These are phyloP conservation scores for Oenanthe oenanthe DNA, from an alignment of 2,113 vertebrate genomes.

Conservation along the genomic window DNA sequence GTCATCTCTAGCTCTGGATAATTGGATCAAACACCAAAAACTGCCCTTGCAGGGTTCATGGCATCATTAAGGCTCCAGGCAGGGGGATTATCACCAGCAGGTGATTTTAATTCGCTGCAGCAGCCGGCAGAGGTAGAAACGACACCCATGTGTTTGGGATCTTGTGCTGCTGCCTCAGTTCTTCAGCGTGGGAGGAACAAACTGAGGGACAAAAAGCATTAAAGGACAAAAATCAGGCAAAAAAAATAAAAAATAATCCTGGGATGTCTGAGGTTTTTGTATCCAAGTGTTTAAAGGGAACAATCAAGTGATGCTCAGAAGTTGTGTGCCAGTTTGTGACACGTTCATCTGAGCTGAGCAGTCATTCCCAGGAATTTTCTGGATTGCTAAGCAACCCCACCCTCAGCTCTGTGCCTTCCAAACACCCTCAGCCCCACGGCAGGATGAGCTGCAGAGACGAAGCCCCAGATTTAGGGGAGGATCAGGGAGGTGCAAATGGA, in stretches of 20 bases:
- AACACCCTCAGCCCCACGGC: neutral
- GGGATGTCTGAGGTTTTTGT: neutral
- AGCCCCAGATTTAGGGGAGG: neutral
- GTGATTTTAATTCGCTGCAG: slow-evolving; percentile 19
- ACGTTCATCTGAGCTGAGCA: slow-evolving; percentile 1
- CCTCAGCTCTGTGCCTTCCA: neutral
- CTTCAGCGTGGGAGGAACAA: neutral
- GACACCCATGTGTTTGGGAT: neutral
- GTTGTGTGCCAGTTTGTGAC: slow-evolving; percentile 47
- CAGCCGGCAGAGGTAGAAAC: slow-evolving; percentile 7
- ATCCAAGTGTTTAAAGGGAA: slow-evolving; percentile 42
- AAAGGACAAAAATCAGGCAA: neutral
- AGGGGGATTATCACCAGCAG: neutral
- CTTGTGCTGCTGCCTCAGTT: neutral
- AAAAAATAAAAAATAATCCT: neutral
- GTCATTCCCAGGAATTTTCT: slow-evolving; percentile 56
- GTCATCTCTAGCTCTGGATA: neutral
- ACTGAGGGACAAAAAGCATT: neutral
- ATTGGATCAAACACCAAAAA: slow-evolving; percentile 52
- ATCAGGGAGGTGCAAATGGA: neutral
- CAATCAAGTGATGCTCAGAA: slow-evolving; percentile 32
- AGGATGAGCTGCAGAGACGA: neutral
- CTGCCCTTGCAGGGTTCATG: neutral
- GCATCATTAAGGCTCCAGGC: neutral
- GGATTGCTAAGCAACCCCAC: slow-evolving; percentile 69